phyloP scores from a whole-genome alignment of 2,888 invertebrate species.

The Cephus pulcher region DNA sequence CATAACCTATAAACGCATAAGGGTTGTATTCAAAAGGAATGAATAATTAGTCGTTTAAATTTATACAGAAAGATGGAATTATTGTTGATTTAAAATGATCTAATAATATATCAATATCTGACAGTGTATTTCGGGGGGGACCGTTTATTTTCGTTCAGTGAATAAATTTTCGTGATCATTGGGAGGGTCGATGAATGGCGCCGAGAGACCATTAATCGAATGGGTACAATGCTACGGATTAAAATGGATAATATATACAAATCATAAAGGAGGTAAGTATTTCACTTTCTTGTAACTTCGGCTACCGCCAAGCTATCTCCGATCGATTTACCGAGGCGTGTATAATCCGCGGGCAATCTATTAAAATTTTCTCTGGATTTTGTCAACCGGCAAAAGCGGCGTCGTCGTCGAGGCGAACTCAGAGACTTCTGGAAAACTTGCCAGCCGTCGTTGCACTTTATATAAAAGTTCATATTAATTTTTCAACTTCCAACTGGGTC shows the following conservation, averaged over 20 bases:
- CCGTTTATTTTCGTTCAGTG: not conserved
- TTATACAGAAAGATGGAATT: not conserved
- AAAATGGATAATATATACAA: slow-evolving; percentile 5
- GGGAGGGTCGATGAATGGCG: not conserved
- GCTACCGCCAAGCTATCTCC: not conserved
- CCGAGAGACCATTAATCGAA: slow-evolving; percentile 14
- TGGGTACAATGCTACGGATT: slow-evolving; percentile 8
- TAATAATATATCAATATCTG: not conserved
- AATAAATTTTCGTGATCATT: not conserved
- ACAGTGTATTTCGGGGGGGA: not conserved
- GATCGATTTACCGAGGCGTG: not conserved
- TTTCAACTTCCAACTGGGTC: slow-evolving; percentile 23
- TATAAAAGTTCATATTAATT: slow-evolving; percentile 36
- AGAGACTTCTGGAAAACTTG: slow-evolving; percentile 24
- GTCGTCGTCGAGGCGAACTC: slow-evolving; percentile 1
- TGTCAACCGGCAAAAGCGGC: slow-evolving; percentile 19
- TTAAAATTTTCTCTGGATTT: slow-evolving; percentile 31
- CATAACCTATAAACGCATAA: not conserved
- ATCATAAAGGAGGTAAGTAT: not conserved
- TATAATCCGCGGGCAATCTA: slow-evolving; percentile 12
- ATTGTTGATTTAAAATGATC: not conserved
- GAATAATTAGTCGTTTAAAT: not conserved
- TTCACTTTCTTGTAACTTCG: not conserved
- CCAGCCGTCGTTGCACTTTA: slow-evolving; percentile 22
- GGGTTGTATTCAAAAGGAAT: not conserved